Evolutionary conservation across 2,797 vertebrate genomes (phyloP), one percentile per base, ranked within the genome.

Genomic region (Urocyon cinereoargenteus): DNA sequence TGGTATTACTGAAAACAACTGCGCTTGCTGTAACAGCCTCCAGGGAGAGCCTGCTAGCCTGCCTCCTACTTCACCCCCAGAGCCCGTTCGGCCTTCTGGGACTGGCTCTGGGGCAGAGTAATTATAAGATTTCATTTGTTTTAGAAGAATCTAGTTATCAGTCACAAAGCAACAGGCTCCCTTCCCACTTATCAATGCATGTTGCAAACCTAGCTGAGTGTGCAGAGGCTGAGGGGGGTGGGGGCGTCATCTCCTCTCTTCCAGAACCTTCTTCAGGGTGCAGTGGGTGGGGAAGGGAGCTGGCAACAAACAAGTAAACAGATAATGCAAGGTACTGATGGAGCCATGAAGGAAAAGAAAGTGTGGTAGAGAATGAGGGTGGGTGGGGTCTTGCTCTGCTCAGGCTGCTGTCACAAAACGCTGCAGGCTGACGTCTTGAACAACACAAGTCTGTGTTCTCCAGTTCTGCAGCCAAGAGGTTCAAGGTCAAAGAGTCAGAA

Each of bases 121-220:
- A n/a, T 19, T 40, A 26, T 21, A n/a, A 45, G 62, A 31, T 70
- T 49, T 79, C 62, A 49, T 34, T 28, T 77, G 59, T 70, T 85
- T 75, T 16, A 21, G 28, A 68, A 59, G 53, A 66, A 68, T 22
- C 28, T 15, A 13, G 84, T 21, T n/a, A 22, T 5, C 18, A 21
- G 78, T 36, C 18, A 1, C 82, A 8, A 21, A 68, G 31, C 34
- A 36, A 13, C 31, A 57, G 36, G 10, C 28, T 45, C 61, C 51
- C 5, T 36, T 12, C n/a, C 1, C 1, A 26, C 19, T 8, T 15
- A 1, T 6, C 2, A 4, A 6, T 1, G 19, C 36, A 1, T 28
- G 31, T 3, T 5, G 51, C 61, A 68, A 15, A 45, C 3, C 51
- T 10, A n/a, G 26, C 81, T 18, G n/a, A 40, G 90, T 24, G 3